phyloP scores from a whole-genome alignment of 2,113 vertebrate genomes.

The Romanogobio albipinnatus region DNA sequence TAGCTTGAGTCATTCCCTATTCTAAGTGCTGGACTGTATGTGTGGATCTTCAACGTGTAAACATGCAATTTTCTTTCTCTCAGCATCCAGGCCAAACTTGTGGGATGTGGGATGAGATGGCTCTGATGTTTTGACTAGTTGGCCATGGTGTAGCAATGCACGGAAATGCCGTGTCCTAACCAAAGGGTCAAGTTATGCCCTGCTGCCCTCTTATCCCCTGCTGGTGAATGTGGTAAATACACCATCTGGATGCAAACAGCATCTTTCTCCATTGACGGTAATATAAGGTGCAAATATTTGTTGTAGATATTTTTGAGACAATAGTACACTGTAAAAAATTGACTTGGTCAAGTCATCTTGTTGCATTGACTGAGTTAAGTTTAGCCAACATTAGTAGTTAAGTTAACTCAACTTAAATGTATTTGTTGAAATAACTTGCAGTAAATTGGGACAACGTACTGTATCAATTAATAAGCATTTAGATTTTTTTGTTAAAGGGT shows the following conservation, averaged over 20 bases:
- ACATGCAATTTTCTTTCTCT: constrained; percentile 8
- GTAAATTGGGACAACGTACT: no score
- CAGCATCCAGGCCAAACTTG: neutral
- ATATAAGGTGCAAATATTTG: neutral
- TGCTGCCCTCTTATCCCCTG: neutral
- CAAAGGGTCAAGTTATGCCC: neutral
- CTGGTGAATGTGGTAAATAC: neutral
- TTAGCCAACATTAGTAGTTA: no score
- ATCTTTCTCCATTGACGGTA: neutral
- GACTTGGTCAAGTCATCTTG: no score
- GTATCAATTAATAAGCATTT: no score
- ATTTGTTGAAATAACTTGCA: no score
- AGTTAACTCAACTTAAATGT: no score
- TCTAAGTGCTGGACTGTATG: neutral
- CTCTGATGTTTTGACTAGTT: neutral
- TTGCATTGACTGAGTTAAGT: no score
- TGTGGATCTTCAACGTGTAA: neutral
- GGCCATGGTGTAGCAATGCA: neutral
- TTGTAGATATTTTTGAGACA: neutral
- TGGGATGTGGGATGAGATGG: constrained; percentile 15
- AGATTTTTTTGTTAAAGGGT: no score
- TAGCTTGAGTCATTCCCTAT: neutral
- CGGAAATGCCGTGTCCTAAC: neutral
- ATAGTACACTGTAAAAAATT: no score
- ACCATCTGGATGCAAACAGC: neutral